phyloP scores from a whole-genome alignment of 2,797 vertebrate genomes.

The Staurois parvus region DNA sequence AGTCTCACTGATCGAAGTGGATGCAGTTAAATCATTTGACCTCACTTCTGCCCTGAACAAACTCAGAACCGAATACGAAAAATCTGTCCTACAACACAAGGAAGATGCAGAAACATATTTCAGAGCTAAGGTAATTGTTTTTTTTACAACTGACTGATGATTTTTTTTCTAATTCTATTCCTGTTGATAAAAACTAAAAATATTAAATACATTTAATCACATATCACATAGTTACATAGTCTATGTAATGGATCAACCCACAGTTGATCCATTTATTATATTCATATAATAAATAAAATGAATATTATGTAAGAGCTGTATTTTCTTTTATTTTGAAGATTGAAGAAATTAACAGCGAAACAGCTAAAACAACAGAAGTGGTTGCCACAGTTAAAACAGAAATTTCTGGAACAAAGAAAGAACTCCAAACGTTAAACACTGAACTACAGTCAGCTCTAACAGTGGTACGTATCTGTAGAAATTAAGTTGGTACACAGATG shows the following conservation, averaged over 20 bases:
- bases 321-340: constrained; percentile 62
- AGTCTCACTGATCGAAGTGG: constrained; percentile 73
- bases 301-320: not conserved
- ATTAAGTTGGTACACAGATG: not conserved
- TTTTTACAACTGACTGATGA: not conserved
- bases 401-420: constrained; percentile 67
- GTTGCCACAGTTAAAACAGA: constrained; percentile 67
- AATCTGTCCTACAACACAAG: constrained; percentile 71
- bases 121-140: constrained; percentile 69
- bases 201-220: not conserved
- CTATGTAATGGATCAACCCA: no score
- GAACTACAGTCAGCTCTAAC: constrained; percentile 70
- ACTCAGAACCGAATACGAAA: constrained; percentile 70
- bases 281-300: not conserved
- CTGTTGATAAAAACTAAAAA: not conserved
- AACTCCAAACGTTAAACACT: constrained; percentile 67
- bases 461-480: constrained; percentile 48
- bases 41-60: constrained; percentile 70
- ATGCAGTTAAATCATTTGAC: constrained; percentile 73
- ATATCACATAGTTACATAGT: no score
- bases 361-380: constrained; percentile 69
- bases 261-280: no score
- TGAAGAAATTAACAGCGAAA: constrained; percentile 70
- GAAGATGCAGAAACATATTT: constrained; percentile 73
- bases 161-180: not conserved